A percentile compares a stretch with the other conserved stretches of the same genome.
Evolutionary conservation across 2,113 vertebrate species (phyloP).

Genomic region (Misgurnus mizolepis): DNA sequence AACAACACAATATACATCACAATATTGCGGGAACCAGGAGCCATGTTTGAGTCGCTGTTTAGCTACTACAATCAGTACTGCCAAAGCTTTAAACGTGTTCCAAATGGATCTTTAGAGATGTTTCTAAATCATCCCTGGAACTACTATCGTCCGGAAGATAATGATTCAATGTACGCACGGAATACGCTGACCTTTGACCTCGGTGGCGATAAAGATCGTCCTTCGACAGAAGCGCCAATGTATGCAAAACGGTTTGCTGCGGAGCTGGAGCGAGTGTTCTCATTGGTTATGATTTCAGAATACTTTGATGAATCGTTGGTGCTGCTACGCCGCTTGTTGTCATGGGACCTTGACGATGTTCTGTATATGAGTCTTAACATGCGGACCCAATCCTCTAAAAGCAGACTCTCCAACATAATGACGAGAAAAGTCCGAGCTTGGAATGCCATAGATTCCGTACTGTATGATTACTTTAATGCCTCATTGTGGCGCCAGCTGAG

Average conservation of each 20-base stretch:
- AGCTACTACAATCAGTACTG: slow-evolving; percentile 85
- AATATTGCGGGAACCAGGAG: slow-evolving; percentile 81
- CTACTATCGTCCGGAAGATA: slow-evolving; percentile 80
- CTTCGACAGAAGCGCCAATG: slow-evolving; percentile 56
- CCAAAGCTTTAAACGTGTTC: slow-evolving; percentile 79
- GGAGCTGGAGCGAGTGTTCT: slow-evolving; percentile 78
- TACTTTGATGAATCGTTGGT: slow-evolving; percentile 87
- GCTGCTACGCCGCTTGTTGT: slow-evolving; percentile 80
- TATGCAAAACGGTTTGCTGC: slow-evolving; percentile 75
- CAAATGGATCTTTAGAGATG: slow-evolving; percentile 79
- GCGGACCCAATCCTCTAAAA: slow-evolving; percentile 76
- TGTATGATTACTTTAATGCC: slow-evolving; percentile 85
- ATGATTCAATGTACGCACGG: slow-evolving; percentile 81
- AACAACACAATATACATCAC: slow-evolving; percentile 81
- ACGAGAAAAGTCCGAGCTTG: slow-evolving; percentile 74
- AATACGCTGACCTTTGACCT: slow-evolving; percentile 85
- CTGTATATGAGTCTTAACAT: slow-evolving; percentile 86
- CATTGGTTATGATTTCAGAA: slow-evolving; percentile 86
- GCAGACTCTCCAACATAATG: slow-evolving; percentile 67
- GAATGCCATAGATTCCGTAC: slow-evolving; percentile 79
- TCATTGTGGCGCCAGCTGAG: slow-evolving; percentile 80
- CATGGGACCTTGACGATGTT: slow-evolving; percentile 85
- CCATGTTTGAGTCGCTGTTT: slow-evolving; percentile 89
- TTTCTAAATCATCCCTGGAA: slow-evolving; percentile 77
- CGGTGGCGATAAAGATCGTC: slow-evolving; percentile 80